phyloP scores from a whole-genome alignment of 2,113 vertebrate genomes.

The Hyaena hyaena region DNA sequence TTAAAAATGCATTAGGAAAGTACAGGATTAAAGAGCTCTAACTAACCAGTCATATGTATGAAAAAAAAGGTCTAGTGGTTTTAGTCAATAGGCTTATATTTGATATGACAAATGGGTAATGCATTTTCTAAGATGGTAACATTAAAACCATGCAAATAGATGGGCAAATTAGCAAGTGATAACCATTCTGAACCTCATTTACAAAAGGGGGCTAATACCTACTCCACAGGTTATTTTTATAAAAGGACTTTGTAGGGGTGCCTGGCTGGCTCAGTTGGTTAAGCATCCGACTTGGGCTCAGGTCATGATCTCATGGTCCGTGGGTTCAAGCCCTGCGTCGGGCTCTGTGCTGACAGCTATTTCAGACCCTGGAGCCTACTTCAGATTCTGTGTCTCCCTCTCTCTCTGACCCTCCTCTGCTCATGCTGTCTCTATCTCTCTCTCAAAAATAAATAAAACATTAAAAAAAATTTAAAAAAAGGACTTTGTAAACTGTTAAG shows the following conservation, averaged over 20 bases:
- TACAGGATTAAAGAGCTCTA: neutral
- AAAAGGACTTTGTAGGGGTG: neutral
- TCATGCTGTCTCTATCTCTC: too few relatives aligned
- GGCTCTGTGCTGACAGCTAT: too few relatives aligned
- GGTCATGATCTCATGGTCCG: too few relatives aligned
- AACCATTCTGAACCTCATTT: neutral
- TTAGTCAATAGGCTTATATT: neutral
- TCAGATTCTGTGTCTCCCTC: too few relatives aligned
- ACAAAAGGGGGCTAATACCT: neutral
- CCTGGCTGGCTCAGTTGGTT: too few relatives aligned
- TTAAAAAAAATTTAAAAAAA: neutral
- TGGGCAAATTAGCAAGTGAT: conserved; percentile 10
- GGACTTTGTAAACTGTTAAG: neutral
- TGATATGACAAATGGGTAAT: neutral
- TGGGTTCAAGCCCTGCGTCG: too few relatives aligned
- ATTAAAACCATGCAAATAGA: neutral
- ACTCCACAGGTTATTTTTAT: neutral
- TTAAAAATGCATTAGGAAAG: conserved; percentile 16
- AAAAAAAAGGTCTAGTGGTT: conserved; percentile 10
- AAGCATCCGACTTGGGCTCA: too few relatives aligned
- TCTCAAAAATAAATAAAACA: too few relatives aligned
- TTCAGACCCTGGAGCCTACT: too few relatives aligned
- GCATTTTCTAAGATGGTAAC: neutral
- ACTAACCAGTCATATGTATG: neutral
- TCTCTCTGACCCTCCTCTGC: too few relatives aligned